Evolutionary conservation across 1,140 invertebrate genomes (phyloP), one percentile per base, ranked within the genome.

Genomic region (Rhynchophorus ferrugineus): DNA sequence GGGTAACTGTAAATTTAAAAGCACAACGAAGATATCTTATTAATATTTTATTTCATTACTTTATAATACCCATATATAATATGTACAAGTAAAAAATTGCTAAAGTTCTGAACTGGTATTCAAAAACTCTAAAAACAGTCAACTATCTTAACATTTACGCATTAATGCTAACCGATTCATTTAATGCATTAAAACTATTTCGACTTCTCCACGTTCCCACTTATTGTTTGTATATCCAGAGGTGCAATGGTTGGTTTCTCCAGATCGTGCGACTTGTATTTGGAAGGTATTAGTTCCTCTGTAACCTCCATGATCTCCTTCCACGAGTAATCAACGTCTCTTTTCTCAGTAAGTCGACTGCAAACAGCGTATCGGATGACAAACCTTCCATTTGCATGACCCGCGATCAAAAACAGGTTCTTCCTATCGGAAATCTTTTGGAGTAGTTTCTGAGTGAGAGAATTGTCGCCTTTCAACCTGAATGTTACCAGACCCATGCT

Each of bases 401-500:
- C 87, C 1, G 89, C 82, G 0, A 94, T 83, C 61, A 96, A 73
- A 65, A 91, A 95, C 35, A 98, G 82, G 53, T 86, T 78, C 59
- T 86, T 86, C 48, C 84, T 80, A 9, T 80, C 75, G 58, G 83
- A 90, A 22, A 98, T 71, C 51, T 77, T 77, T 43, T 87, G 81
- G 14, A 91, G 68, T 2, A 98, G 71, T 50, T 78, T 70, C 61
- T 89, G 82, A 0, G 87, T 95, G 1, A 81, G 57, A 20, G 72
- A 72, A 67, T 95, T 84, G 1, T 79, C 75, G 1, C 84, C 89
- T 74, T 84, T 90, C 9, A 94, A 68, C 65, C 89, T 77, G 63
- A 96, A 95, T 59, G 90, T 95, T 6, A 95, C 86, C 3, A 98
- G 70, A 0, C 88, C 91, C 76, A 97, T 76, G 2, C 76, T 71